Evolutionary conservation across 1,140 invertebrate genomes (phyloP).

Genomic region (Drosophila auraria): DNA sequence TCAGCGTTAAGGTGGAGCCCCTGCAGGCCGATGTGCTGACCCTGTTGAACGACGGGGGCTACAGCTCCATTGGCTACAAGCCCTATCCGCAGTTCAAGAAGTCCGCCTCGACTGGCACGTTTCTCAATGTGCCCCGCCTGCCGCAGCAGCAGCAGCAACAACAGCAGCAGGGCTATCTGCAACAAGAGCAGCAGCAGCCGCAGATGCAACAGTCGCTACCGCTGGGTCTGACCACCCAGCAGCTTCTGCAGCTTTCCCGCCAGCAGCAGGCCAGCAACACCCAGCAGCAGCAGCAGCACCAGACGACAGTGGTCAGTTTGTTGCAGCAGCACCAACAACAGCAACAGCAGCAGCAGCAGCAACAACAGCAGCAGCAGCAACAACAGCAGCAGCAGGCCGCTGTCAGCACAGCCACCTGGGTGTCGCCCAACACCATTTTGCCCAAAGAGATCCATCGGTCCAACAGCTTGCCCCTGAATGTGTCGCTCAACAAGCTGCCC

Average conservation of each 20-base stretch:
- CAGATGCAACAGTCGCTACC: slow-evolving; percentile 77
- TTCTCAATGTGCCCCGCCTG: slow-evolving; percentile 72
- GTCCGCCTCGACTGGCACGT: slow-evolving; percentile 78
- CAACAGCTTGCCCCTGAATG: slow-evolving; percentile 87
- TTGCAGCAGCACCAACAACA: slow-evolving; percentile 52
- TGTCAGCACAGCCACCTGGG: slow-evolving; percentile 67
- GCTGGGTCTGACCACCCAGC: slow-evolving; percentile 64
- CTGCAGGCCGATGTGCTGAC: slow-evolving; percentile 65
- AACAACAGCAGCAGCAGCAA: slow-evolving; percentile 51
- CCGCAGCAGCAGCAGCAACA: slow-evolving; percentile 56
- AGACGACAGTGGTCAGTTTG: slow-evolving; percentile 43
- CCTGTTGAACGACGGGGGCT: slow-evolving; percentile 59
- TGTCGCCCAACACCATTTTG: slow-evolving; percentile 66
- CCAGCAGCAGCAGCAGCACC: slow-evolving; percentile 54
- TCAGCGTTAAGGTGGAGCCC: slow-evolving; percentile 73
- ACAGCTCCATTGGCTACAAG: slow-evolving; percentile 75
- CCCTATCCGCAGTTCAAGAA: slow-evolving; percentile 83
- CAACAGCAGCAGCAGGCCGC: slow-evolving; percentile 52
- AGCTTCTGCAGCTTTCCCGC: slow-evolving; percentile 63
- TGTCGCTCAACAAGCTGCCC: slow-evolving; percentile 77
- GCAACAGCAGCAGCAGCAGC: slow-evolving; percentile 58
- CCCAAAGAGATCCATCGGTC: slow-evolving; percentile 87
- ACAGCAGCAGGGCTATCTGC: slow-evolving; percentile 53
- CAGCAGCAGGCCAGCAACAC: slow-evolving; percentile 59
- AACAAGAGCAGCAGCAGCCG: slow-evolving; percentile 59